Percentiles rank a stretch among this genome's conserved stretches.
Conservation (phyloP, 2,797 vertebrate genomes). For the Anas georgica region DNA sequence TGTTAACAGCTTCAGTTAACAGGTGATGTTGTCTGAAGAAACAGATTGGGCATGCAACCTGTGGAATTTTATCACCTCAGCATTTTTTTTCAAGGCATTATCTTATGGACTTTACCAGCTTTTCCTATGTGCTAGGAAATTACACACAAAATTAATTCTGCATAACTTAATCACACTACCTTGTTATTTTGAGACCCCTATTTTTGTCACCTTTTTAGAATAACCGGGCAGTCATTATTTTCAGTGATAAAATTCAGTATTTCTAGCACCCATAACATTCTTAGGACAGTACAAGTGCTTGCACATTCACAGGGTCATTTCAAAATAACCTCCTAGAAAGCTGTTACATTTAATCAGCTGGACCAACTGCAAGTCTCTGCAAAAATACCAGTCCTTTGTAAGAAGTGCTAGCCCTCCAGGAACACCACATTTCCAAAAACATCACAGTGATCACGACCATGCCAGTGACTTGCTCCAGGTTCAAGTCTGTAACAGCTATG, state of each 20-base stretch:
- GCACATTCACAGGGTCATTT: neutral
- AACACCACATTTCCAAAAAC: neutral
- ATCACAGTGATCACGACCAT: neutral
- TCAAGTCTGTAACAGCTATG: neutral
- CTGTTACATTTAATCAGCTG: neutral
- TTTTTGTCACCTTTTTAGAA: neutral
- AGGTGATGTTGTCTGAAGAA: neutral
- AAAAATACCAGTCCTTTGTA: neutral
- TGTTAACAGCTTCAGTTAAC: neutral
- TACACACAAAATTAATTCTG: neutral
- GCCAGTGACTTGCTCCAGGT: neutral
- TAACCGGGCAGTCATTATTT: neutral
- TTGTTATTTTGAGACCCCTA: neutral
- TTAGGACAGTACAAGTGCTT: neutral
- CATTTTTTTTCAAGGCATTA: neutral
- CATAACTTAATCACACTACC: neutral
- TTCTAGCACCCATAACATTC: neutral
- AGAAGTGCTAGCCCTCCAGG: neutral
- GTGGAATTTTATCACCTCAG: neutral
- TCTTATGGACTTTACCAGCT: conserved; percentile 13
- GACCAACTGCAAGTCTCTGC: neutral
- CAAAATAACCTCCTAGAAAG: neutral
- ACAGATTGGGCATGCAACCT: neutral
- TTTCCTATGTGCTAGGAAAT: conserved; percentile 6
- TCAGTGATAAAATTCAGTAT: neutral